These are phyloP conservation scores for Calliopsis andreniformis DNA, from an alignment of 1,140 invertebrate genomes.

Conservation along the genomic window DNA sequence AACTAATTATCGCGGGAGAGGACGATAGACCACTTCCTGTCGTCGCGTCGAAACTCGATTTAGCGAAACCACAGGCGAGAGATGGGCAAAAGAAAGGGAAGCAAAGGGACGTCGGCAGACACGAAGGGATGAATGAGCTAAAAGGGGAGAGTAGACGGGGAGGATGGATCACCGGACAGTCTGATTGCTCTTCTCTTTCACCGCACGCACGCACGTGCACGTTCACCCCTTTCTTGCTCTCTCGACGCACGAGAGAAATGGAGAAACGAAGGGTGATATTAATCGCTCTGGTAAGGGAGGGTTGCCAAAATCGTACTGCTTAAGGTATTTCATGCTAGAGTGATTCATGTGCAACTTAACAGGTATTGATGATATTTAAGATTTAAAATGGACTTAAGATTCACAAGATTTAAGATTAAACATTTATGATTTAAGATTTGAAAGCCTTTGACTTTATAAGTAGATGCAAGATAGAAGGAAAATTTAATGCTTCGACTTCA, in stretches of 20 bases:
- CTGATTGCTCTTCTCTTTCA: slow-evolving; percentile 57
- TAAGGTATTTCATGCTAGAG: no score
- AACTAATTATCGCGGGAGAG: slow-evolving; percentile 24
- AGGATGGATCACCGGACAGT: slow-evolving; percentile 36
- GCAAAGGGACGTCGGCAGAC: background rate
- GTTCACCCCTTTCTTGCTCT: slow-evolving; percentile 30
- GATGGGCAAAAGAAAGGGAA: slow-evolving; percentile 4
- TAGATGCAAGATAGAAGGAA: no score
- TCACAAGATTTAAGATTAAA: no score
- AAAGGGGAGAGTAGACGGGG: background rate
- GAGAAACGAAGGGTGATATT: no score
- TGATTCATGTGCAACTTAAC: no score
- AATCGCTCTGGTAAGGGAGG: no score
- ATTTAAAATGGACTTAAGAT: no score
- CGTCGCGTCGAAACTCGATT: slow-evolving; percentile 26
- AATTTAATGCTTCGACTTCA: no score
- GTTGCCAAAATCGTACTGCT: no score
- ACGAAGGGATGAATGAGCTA: slow-evolving; percentile 17
- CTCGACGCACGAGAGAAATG: background rate
- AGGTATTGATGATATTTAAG: no score
- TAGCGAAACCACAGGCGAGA: slow-evolving; percentile 21
- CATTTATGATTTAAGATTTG: no score
- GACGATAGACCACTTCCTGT: background rate
- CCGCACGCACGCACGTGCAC: slow-evolving; percentile 12
- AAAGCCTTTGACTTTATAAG: no score